Percentiles rank a stretch among this genome's conserved stretches.
phyloP scores from a whole-genome alignment of 2,797 vertebrate species.

The Clangula hyemalis region DNA sequence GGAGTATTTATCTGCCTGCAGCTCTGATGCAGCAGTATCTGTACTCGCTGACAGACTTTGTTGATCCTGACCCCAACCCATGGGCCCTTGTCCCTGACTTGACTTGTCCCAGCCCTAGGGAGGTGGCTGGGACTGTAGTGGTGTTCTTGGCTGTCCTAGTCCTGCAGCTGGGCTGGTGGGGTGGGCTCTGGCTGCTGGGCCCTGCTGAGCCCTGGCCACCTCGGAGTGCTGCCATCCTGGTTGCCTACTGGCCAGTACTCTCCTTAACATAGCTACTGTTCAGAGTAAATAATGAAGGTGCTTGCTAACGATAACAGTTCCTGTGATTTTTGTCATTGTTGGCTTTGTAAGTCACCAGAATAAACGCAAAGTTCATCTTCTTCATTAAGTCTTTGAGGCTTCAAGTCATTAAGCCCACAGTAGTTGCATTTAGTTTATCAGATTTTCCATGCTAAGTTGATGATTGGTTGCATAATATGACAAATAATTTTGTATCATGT shows the following conservation, averaged over 20 bases:
- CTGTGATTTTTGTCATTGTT: background rate
- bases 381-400: background rate
- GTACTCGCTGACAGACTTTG: no score
- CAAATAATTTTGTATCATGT: background rate
- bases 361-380: background rate
- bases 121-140: no score
- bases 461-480: background rate
- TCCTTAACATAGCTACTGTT: background rate
- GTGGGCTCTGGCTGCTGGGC: no score
- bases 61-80: background rate
- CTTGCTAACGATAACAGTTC: background rate
- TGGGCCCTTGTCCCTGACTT: accelerated
- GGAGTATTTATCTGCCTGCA: background rate
- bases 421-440: background rate
- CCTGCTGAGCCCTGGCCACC: accelerated
- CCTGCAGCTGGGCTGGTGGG: accelerated
- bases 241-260: background rate
- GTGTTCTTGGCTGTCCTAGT: no score
- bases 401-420: background rate
- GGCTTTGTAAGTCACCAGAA: background rate
- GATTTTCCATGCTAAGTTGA: background rate
- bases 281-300: background rate
- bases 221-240: accelerated
- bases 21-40: background rate
- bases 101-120: accelerated